Conservation (phyloP, 2,797 vertebrate genomes). For the Poecilia gillii region DNA sequence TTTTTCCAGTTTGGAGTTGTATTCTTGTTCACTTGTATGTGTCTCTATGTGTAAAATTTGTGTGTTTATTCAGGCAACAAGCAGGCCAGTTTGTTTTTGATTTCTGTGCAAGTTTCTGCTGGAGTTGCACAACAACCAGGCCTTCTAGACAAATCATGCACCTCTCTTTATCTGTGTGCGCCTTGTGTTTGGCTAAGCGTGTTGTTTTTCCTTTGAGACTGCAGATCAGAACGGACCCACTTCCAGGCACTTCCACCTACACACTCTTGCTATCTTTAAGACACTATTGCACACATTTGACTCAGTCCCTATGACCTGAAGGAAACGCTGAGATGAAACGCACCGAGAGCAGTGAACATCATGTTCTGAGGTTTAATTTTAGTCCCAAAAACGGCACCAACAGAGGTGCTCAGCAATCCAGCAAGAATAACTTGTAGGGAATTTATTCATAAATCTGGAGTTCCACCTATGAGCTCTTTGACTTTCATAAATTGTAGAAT, state of each 20-base stretch:
- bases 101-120: background rate
- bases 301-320: conserved; percentile 8
- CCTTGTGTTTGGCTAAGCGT: conserved; percentile 39
- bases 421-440: conserved; percentile 10
- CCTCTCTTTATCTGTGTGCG: background rate
- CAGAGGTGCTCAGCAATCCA: conserved; percentile 30
- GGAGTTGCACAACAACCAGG: background rate
- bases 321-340: conserved; percentile 22
- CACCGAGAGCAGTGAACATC: background rate
- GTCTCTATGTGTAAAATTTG: background rate
- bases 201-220: conserved; percentile 50
- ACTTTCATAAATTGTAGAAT: conserved; percentile 14
- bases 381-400: conserved; percentile 8
- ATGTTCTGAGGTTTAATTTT: conserved; percentile 12
- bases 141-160: background rate
- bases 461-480: conserved; percentile 18
- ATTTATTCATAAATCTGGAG: conserved; percentile 1
- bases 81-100: background rate
- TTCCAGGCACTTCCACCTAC: conserved; percentile 41
- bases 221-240: conserved; percentile 31
- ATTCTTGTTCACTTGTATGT: background rate
- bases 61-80: background rate
- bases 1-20: background rate
- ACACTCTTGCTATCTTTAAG: conserved; percentile 29
- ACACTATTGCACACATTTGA: conserved; percentile 7